A percentile compares a stretch with the other conserved stretches of the same genome.
Conservation (phyloP, 2,888 invertebrate genomes). For the Hydrotaea diabolus region DNA sequence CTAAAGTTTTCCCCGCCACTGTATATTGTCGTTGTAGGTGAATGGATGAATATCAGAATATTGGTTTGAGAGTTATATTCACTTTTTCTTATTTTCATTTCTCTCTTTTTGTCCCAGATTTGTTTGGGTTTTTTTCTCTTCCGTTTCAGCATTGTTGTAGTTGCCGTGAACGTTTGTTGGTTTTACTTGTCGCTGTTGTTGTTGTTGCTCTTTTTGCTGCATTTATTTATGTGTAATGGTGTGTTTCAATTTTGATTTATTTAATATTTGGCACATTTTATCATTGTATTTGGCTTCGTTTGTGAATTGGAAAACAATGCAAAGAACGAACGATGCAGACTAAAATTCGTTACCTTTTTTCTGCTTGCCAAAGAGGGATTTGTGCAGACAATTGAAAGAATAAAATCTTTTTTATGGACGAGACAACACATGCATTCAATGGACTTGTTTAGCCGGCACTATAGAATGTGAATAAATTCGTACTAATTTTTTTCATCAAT, state of each 20-base stretch:
- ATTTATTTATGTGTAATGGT: conserved; percentile 26
- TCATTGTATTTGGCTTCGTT: conserved; percentile 46
- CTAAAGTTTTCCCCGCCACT: no score
- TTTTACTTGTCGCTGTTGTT: no score
- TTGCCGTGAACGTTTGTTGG: not conserved
- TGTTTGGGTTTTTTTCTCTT: not conserved
- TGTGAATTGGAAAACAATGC: conserved; percentile 39
- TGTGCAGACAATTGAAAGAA: not conserved
- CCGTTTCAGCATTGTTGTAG: not conserved
- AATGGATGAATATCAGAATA: not conserved
- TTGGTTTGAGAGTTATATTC: not conserved
- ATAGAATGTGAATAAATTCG: no score
- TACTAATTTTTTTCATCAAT: no score
- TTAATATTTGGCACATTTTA: conserved; percentile 47
- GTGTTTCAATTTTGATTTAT: conserved; percentile 58
- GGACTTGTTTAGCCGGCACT: not conserved
- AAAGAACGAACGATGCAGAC: conserved; percentile 18
- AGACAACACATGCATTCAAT: not conserved
- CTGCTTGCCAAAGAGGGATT: not conserved
- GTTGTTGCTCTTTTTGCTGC: not conserved
- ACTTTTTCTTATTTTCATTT: not conserved
- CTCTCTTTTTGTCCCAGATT: not conserved
- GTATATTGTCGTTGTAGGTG: not conserved
- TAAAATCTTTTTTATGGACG: not conserved
- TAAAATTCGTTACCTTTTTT: conserved; percentile 6